phyloP scores from a whole-genome alignment of 2,797 vertebrate species.

The Acridotheres tristis region DNA sequence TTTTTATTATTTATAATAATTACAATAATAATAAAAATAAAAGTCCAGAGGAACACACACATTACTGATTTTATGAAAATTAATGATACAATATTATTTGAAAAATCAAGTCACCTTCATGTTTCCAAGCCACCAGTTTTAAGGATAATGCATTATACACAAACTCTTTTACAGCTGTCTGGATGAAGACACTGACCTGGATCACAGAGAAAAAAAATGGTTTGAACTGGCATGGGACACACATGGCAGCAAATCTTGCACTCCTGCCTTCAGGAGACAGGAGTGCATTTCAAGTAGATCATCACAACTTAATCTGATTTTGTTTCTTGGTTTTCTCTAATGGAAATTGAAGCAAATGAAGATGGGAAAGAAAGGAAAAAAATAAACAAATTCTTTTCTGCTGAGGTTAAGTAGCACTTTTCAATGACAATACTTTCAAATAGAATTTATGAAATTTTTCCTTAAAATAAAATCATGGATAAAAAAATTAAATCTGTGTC shows the following conservation, averaged over 20 bases:
- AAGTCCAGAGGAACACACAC: fast-evolving
- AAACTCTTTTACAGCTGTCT: background rate
- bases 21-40: background rate
- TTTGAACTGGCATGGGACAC: background rate
- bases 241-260: background rate
- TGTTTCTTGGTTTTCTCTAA: background rate
- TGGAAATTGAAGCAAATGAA: background rate
- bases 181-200: background rate
- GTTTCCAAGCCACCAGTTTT: background rate
- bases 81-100: background rate
- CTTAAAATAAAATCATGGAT: background rate
- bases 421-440: background rate
- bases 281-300: background rate
- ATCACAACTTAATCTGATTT: background rate
- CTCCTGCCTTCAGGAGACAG: background rate
- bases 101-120: background rate
- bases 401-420: background rate
- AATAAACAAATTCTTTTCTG: background rate
- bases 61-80: background rate
- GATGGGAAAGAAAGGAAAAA: background rate
- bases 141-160: background rate
- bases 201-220: background rate
- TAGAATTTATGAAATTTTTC: background rate
- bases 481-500: background rate
- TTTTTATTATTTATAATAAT: background rate